Conservation (phyloP, 2,797 vertebrate species). For the Botia kubotai region DNA sequence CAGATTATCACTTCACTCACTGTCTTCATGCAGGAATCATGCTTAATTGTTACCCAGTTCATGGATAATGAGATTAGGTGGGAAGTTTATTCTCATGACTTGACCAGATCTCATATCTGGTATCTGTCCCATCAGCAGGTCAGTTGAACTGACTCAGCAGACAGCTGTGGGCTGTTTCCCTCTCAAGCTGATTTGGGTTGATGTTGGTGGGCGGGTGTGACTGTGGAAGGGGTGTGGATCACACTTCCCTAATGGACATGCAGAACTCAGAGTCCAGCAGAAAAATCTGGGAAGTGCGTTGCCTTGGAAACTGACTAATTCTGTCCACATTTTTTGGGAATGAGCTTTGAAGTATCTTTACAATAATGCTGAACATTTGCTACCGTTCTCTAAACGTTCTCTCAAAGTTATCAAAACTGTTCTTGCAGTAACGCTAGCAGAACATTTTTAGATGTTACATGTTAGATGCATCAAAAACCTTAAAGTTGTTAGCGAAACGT, state of each 20-base stretch:
- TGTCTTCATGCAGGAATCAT: neutral
- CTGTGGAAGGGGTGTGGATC: conserved; percentile 22
- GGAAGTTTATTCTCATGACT: neutral
- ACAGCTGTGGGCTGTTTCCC: neutral
- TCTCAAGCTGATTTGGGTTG: conserved; percentile 4
- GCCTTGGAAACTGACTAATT: conserved; percentile 24
- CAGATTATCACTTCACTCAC: neutral
- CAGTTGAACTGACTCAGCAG: conserved; percentile 29
- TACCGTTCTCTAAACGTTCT: no score
- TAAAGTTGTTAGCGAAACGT: no score
- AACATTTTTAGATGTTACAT: no score
- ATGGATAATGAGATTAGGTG: neutral
- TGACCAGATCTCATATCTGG: neutral
- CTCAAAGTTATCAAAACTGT: no score
- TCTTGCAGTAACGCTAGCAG: no score
- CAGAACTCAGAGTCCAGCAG: neutral
- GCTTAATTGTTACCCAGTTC: neutral
- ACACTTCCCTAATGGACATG: conserved; percentile 7
- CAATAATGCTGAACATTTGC: neutral
- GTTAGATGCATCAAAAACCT: no score
- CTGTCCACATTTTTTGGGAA: neutral
- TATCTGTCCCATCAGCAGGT: neutral
- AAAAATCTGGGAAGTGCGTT: conserved; percentile 20
- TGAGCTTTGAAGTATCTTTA: conserved; percentile 32
- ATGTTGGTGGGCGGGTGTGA: conserved; percentile 26